Conservation (phyloP, 1,140 invertebrate species). For the Aleiodes sp. region DNA sequence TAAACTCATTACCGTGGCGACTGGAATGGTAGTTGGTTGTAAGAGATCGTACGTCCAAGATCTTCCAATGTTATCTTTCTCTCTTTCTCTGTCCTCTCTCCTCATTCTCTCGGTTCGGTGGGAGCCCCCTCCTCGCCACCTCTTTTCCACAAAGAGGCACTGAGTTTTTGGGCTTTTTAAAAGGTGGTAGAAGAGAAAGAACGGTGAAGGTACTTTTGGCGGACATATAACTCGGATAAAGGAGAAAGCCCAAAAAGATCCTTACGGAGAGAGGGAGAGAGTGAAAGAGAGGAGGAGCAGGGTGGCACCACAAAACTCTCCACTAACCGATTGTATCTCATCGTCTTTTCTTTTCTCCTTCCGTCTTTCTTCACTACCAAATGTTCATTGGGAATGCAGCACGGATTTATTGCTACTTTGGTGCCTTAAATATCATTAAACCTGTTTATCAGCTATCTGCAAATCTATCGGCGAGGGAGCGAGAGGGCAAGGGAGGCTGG, state of each 20-base stretch:
- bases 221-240: constrained; percentile 23
- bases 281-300: too few species aligned
- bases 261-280: constrained; percentile 16
- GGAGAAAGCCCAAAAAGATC: constrained; percentile 8
- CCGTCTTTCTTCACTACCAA: constrained; percentile 24
- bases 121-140: not conserved
- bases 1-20: constrained; percentile 43
- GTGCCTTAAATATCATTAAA: constrained; percentile 44
- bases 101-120: constrained; percentile 16
- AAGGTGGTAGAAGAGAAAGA: constrained; percentile 11
- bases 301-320: constrained; percentile 24
- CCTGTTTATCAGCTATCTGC: constrained; percentile 41
- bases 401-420: constrained; percentile 38
- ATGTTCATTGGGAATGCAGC: constrained; percentile 41
- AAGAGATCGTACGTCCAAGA: constrained; percentile 41
- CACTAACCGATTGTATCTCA: constrained; percentile 39
- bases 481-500: not conserved
- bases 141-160: not conserved
- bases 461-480: constrained; percentile 35
- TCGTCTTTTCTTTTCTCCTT: constrained; percentile 29
- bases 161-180: not conserved
- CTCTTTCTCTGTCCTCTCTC: constrained; percentile 16
- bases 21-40: constrained; percentile 42
- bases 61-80: constrained; percentile 35
- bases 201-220: constrained; percentile 26